A percentile compares a stretch with the other conserved stretches of the same genome.
Evolutionary conservation across 2,888 invertebrate genomes (phyloP).

Genomic region (Acholoe squamosa): DNA sequence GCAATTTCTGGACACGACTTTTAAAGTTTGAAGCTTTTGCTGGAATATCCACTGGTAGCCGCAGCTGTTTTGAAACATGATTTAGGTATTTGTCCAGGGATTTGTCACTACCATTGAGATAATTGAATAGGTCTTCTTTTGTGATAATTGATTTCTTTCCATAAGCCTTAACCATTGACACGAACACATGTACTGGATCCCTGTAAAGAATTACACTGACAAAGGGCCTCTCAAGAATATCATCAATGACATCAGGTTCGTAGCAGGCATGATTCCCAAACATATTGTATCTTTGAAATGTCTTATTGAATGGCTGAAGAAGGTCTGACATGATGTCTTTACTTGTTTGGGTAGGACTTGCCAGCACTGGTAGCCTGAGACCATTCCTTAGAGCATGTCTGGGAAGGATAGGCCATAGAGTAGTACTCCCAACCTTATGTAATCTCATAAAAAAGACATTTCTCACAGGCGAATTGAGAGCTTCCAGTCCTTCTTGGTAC

Average conservation of each 20-base stretch:
- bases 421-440: conserved; percentile 40
- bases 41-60: not conserved
- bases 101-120: not conserved
- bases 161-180: not conserved
- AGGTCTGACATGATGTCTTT: not conserved
- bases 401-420: not conserved
- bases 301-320: not conserved
- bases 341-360: not conserved
- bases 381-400: not conserved
- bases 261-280: conserved; percentile 29
- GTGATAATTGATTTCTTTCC: not conserved
- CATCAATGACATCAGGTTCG: not conserved
- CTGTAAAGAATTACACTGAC: not conserved
- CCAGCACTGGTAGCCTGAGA: conserved; percentile 2
- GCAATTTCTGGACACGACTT: not conserved
- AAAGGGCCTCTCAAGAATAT: conserved; percentile 35
- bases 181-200: conserved; percentile 19
- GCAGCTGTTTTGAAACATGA: not conserved
- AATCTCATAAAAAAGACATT: conserved; percentile 38
- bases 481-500: no score
- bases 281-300: not conserved
- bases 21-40: not conserved
- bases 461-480: not conserved
- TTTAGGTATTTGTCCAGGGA: not conserved
- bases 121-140: not conserved